Percentiles rank a stretch among this genome's conserved stretches.
Conservation (phyloP, 2,113 vertebrate genomes). For the Phalacrocorax brasilianus region DNA sequence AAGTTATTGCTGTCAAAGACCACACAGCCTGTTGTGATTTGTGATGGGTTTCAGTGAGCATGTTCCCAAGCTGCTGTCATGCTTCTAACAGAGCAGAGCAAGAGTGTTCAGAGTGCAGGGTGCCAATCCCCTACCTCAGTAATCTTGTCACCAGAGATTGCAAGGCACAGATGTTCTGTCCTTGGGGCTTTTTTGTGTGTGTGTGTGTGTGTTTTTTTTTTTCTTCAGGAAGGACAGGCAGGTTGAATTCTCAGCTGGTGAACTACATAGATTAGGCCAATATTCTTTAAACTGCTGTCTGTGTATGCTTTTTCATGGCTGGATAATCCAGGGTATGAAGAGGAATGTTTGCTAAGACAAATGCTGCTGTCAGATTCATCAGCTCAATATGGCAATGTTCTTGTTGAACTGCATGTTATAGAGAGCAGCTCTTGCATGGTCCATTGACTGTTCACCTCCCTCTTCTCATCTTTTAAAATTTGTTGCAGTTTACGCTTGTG, state of each 20-base stretch:
- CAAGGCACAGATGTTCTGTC: background rate
- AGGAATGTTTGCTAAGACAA: constrained; percentile 68
- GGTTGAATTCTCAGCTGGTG: background rate
- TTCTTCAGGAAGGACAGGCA: background rate
- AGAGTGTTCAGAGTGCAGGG: background rate
- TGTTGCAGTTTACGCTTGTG: constrained; percentile 20
- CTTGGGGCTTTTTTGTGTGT: background rate
- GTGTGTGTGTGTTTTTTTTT: background rate
- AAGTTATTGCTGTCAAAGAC: background rate
- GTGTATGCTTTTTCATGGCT: constrained; percentile 62
- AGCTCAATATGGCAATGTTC: constrained; percentile 51
- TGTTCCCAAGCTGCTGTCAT: background rate
- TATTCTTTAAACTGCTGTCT: constrained; percentile 48
- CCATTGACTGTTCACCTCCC: constrained; percentile 40
- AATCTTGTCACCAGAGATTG: background rate
- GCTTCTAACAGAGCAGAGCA: background rate
- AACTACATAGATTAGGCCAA: constrained; percentile 47
- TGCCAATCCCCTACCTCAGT: background rate
- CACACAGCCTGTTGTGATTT: background rate
- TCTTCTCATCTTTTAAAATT: constrained; percentile 59
- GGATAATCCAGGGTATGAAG: constrained; percentile 45
- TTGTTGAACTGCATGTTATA: constrained; percentile 59
- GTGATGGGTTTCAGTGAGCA: background rate
- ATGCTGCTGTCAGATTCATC: constrained; percentile 61
- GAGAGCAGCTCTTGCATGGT: constrained; percentile 34